These are phyloP conservation scores for roundworm (Caenorhabditis elegans) DNA, from an alignment of 1,140 invertebrate species.

Conservation along the genomic window DNA sequence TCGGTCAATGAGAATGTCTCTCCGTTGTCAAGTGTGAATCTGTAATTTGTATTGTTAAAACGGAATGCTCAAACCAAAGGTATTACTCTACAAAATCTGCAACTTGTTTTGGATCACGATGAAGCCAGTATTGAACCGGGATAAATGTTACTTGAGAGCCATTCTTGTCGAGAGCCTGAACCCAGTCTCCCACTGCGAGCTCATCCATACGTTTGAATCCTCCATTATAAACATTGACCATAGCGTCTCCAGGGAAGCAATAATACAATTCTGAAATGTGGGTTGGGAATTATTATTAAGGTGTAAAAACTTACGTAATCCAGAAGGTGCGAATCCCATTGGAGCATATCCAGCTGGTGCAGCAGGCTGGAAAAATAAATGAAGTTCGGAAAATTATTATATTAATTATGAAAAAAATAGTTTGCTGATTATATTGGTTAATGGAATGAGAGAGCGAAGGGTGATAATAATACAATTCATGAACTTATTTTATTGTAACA, in stretches of 20 bases:
- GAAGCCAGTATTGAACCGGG: background rate
- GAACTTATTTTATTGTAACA: no score
- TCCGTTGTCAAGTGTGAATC: background rate
- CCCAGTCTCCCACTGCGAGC: background rate
- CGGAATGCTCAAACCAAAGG: background rate
- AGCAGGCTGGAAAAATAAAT: background rate
- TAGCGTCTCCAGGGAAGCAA: background rate
- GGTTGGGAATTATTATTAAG: background rate
- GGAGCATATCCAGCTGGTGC: background rate
- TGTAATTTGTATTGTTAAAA: background rate
- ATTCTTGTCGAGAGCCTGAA: background rate
- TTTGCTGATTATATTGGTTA: no score
- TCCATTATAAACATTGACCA: background rate
- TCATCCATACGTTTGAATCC: background rate
- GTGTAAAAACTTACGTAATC: background rate
- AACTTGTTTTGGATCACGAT: background rate
- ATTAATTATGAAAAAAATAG: no score
- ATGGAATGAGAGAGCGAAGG: no score
- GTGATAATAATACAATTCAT: no score
- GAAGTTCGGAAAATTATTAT: background rate
- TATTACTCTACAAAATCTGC: background rate
- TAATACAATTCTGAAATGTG: conserved; percentile 7
- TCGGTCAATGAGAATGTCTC: background rate
- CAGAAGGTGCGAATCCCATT: background rate
- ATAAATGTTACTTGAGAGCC: background rate